A percentile compares a stretch with the other conserved stretches of the same genome.
Evolutionary conservation across 2,797 vertebrate species (phyloP).

Genomic region (Threskiornis aethiopicus): DNA sequence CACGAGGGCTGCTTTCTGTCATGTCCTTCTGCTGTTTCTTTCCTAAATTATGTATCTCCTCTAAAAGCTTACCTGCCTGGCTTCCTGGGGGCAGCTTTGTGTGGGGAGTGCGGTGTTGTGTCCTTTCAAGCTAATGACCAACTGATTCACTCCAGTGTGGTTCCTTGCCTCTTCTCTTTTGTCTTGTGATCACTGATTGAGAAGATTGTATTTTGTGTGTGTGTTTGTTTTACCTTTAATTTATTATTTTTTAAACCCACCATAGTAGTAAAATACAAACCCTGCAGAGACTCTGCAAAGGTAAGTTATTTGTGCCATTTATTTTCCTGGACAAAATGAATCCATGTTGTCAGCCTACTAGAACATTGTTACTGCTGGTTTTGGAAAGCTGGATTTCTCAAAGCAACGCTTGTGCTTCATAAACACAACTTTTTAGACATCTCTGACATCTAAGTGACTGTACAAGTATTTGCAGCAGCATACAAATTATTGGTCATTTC

Average conservation of each 20-base stretch:
- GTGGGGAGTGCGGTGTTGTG: neutral
- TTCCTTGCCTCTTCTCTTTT: neutral
- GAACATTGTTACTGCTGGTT: neutral
- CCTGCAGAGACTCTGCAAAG: neutral
- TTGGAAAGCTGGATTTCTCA: neutral
- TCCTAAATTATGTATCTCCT: neutral
- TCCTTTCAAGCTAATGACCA: neutral
- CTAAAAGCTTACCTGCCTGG: neutral
- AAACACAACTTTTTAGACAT: neutral
- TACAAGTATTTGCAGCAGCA: neutral
- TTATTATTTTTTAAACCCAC: neutral
- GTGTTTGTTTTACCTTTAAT: neutral
- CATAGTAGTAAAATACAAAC: neutral
- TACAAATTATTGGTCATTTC: neutral
- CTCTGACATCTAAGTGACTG: neutral
- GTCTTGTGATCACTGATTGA: neutral
- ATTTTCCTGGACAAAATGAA: neutral
- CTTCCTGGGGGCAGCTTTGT: neutral
- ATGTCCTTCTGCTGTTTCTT: neutral
- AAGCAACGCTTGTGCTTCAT: neutral
- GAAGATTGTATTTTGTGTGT: neutral
- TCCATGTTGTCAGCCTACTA: slow-evolving; percentile 11
- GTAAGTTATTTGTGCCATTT: slow-evolving; percentile 21
- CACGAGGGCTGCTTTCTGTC: neutral
- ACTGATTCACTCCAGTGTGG: neutral